Evolutionary conservation across 2,113 vertebrate species (phyloP).

Genomic region (Electrona antarctica): DNA sequence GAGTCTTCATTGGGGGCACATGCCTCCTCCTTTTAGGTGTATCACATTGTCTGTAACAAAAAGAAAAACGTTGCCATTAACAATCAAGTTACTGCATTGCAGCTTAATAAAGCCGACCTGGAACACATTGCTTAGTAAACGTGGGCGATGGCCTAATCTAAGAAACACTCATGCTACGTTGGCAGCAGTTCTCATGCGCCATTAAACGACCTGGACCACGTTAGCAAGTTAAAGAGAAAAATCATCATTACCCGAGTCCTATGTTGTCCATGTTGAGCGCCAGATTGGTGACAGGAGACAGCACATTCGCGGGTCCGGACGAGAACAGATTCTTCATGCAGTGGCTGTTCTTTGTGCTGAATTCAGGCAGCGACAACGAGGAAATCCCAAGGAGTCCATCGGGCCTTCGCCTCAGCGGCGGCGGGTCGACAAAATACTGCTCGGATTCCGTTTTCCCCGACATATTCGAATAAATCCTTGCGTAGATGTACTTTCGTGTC

Average conservation of each 20-base stretch:
- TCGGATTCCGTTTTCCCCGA: conserved; percentile 64
- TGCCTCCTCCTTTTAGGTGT: conserved; percentile 81
- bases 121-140: not conserved
- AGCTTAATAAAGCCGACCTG: too few relatives aligned
- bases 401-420: conserved; percentile 62
- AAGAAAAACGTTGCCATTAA: not conserved
- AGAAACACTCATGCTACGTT: not conserved
- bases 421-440: conserved; percentile 30
- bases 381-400: conserved; percentile 58
- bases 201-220: not conserved
- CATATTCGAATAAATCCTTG: not conserved
- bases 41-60: conserved; percentile 73
- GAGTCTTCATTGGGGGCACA: conserved; percentile 70
- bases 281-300: conserved; percentile 87
- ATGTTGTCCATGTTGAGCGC: conserved; percentile 85
- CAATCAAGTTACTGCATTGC: too few relatives aligned
- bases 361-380: conserved; percentile 46
- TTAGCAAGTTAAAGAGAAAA: not conserved
- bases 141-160: not conserved
- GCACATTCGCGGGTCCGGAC: conserved; percentile 67
- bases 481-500: not conserved
- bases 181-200: too few relatives aligned
- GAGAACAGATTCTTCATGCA: conserved; percentile 76
- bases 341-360: conserved; percentile 54
- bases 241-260: conserved; percentile 80